Evolutionary conservation across 2,888 invertebrate species (phyloP).

Genomic region (Epistrophe grossulariae): DNA sequence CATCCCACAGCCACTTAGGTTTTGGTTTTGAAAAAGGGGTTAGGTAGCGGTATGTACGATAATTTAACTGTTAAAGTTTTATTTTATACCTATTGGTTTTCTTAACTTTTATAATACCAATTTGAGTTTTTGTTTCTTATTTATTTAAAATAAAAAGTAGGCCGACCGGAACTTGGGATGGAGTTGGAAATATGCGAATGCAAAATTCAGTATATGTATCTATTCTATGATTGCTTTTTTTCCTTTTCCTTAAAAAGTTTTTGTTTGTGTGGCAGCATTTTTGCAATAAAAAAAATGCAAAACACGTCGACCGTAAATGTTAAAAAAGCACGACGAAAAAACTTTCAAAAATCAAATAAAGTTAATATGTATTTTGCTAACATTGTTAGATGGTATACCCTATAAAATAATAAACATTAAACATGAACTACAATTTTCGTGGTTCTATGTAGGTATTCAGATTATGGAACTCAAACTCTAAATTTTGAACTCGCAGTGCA

Average conservation of each 20-base stretch:
- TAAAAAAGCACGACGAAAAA: not conserved
- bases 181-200: not conserved
- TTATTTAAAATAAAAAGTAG: not conserved
- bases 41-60: conserved; percentile 3
- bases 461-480: too few relatives aligned
- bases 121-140: too few relatives aligned
- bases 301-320: conserved; percentile 12
- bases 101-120: too few relatives aligned
- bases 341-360: conserved; percentile 11
- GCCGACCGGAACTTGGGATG: not conserved
- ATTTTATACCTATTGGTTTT: not conserved
- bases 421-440: too few relatives aligned
- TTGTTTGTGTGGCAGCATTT: conserved; percentile 29
- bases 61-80: not conserved
- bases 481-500: too few relatives aligned
- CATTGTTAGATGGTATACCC: not conserved
- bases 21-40: not conserved
- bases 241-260: conserved; percentile 7
- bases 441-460: too few relatives aligned
- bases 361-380: not conserved
- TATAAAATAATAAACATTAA: not conserved
- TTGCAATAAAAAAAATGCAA: conserved; percentile 7
- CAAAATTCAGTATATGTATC: not conserved
- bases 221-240: not conserved
- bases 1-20: not conserved